A percentile compares a stretch with the other conserved stretches of the same genome.
These are phyloP conservation scores for Onychomys torridus DNA, from an alignment of 2,797 vertebrate species.

Conservation along the genomic window DNA sequence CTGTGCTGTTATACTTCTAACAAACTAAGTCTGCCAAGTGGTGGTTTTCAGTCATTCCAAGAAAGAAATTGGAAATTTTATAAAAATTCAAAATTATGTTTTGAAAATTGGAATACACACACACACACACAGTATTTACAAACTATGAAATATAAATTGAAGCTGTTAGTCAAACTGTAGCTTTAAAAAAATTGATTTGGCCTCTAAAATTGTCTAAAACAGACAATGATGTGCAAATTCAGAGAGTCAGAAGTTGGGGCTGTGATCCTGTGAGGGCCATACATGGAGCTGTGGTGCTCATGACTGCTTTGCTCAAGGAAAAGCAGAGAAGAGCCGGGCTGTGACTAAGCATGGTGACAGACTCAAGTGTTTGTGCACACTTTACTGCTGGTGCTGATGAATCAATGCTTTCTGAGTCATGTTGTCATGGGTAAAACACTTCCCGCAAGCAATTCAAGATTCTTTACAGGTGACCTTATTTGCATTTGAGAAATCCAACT, in stretches of 20 bases:
- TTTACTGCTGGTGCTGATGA: not conserved
- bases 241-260: not conserved
- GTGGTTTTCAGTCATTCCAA: not conserved
- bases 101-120: not conserved
- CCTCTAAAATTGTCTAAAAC: not conserved
- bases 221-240: not conserved
- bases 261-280: not conserved
- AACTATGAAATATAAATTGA: not conserved
- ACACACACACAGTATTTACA: not conserved
- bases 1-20: not conserved
- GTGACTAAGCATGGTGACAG: not conserved
- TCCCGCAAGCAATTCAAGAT: not conserved
- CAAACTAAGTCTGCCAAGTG: not conserved
- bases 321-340: not conserved
- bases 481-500: slow-evolving; percentile 17
- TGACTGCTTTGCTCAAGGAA: not conserved
- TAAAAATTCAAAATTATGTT: slow-evolving; percentile 51
- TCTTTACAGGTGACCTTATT: not conserved
- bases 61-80: not conserved
- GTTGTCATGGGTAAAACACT: not conserved
- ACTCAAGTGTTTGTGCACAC: not conserved
- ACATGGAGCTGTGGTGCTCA: not conserved
- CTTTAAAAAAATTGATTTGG: not conserved
- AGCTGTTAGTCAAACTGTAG: not conserved
- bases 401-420: not conserved